These are phyloP conservation scores for Lycodopsis pacificus DNA, from an alignment of 2,797 vertebrate genomes.

Conservation along the genomic window DNA sequence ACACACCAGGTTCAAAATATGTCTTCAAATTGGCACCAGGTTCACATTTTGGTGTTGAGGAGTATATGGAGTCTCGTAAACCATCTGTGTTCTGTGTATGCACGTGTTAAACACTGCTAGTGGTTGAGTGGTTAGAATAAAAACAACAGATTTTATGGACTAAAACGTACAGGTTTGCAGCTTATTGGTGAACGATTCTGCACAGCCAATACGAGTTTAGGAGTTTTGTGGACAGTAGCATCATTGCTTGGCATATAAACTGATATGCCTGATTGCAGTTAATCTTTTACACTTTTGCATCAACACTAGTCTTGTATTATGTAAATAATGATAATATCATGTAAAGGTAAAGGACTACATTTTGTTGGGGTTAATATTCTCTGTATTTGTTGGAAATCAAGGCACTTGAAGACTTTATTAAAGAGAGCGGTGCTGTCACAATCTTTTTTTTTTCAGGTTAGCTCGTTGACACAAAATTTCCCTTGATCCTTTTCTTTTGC, in stretches of 20 bases:
- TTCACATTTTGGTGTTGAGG: background rate
- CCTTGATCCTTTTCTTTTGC: slow-evolving; percentile 34
- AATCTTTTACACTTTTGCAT: background rate
- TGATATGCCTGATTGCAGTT: background rate
- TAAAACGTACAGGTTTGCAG: background rate
- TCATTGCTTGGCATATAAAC: background rate
- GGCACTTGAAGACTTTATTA: background rate
- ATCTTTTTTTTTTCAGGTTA: slow-evolving; percentile 80
- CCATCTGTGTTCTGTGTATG: background rate
- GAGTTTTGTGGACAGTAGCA: background rate
- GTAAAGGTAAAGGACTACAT: background rate
- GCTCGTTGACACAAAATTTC: slow-evolving; percentile 53
- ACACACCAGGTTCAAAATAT: background rate
- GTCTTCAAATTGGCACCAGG: background rate
- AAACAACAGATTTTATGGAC: background rate
- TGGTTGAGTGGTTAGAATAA: background rate
- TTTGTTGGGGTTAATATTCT: background rate
- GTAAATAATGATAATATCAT: background rate
- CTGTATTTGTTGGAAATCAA: background rate
- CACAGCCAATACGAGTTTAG: background rate
- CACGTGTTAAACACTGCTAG: background rate
- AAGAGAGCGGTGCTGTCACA: slow-evolving; percentile 70
- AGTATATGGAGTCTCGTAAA: background rate
- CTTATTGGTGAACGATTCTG: background rate
- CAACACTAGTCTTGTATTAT: background rate